phyloP scores from a whole-genome alignment of 2,888 invertebrate genomes.

The Drosophila atripex region DNA sequence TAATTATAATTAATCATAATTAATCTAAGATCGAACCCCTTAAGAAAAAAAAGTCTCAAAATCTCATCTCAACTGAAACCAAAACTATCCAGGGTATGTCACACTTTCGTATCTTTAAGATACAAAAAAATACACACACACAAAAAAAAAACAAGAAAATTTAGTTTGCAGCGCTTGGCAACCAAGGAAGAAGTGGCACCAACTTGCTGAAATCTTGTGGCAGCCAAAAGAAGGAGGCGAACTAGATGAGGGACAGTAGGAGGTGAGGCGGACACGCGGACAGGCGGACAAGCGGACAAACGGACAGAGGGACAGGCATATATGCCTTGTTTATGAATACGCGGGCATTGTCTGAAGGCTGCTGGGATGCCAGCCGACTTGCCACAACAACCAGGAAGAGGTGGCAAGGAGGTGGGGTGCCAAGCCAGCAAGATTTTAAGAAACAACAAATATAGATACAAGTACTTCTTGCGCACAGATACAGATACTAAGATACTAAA shows the following conservation, averaged over 20 bases:
- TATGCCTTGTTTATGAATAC: constrained; percentile 74
- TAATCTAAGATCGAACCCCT: no score
- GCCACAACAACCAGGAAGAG: constrained; percentile 47
- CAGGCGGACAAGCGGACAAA: constrained; percentile 13
- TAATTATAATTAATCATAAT: no score
- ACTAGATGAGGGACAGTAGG: constrained; percentile 58
- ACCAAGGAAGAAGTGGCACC: constrained; percentile 66
- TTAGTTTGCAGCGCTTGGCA: constrained; percentile 60
- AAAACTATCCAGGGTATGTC: not conserved
- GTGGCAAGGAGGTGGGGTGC: constrained; percentile 13
- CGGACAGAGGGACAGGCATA: constrained; percentile 26
- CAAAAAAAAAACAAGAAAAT: constrained; percentile 13
- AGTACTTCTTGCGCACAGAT: constrained; percentile 5
- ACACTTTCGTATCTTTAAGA: not conserved
- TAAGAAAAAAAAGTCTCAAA: no score
- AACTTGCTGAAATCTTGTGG: constrained; percentile 45
- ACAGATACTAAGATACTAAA: constrained; percentile 32
- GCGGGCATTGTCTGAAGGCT: constrained; percentile 68
- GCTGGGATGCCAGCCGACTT: constrained; percentile 34
- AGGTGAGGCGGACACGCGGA: constrained; percentile 12
- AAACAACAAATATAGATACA: constrained; percentile 39
- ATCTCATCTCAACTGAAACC: not conserved
- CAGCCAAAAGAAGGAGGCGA: constrained; percentile 39
- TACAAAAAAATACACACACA: no score
- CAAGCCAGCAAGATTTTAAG: not conserved